Base-by-base conservation (phyloP, 2,797 vertebrate genomes). In the Coregonus suidteri region DNA sequence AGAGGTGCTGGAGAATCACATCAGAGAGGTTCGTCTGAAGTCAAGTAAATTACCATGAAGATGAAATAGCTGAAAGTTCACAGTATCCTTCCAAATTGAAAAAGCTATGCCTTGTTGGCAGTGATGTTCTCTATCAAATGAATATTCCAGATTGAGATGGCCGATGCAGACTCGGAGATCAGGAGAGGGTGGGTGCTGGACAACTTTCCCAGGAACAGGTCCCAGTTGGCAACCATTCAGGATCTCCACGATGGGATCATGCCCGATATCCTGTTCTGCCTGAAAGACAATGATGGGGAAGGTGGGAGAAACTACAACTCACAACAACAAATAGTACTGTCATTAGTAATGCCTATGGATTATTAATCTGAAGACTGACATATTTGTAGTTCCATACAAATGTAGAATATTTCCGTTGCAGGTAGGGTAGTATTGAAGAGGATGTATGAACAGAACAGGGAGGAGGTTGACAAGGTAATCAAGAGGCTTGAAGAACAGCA, bases 101-200 rank as follows among this genome's bases (percentile, higher is more conserved):
- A 31, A 25, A 9, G 2, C 30, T 31, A 9, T 66, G 34, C 16
- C 47, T 41, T 30, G 59, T 64, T 13, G 1, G 15, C 31, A 1
- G 6, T 15, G 65, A 18, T 37, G 71, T 25, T 6, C 62, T 75
- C 9, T 20, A 25, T 30, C 35, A 30, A 25, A 30, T 72, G 51
- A 53, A 25, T 16, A 14, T 86, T 70, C 77, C 86, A 95, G 94
- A 89, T 91, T 83, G 87, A 94, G 70, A 89, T 90, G 53, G 77
- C 83, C 5, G 92, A 94, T 87, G 59, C 84, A 68, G 93, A 89
- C 79, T 88, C 87, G 64, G 85, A 92, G 35, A 75, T 80, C 70
- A 90, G 80, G 79, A 94, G 94, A 79, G 97, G 97, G 31, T 99
- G 98, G 98, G 92, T 99, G 73, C 86, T 99, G 67, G 96, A 99